Evolutionary conservation across 2,797 vertebrate species (phyloP), one percentile per base, ranked within the genome.

Genomic region (Eospalax fontanierii): DNA sequence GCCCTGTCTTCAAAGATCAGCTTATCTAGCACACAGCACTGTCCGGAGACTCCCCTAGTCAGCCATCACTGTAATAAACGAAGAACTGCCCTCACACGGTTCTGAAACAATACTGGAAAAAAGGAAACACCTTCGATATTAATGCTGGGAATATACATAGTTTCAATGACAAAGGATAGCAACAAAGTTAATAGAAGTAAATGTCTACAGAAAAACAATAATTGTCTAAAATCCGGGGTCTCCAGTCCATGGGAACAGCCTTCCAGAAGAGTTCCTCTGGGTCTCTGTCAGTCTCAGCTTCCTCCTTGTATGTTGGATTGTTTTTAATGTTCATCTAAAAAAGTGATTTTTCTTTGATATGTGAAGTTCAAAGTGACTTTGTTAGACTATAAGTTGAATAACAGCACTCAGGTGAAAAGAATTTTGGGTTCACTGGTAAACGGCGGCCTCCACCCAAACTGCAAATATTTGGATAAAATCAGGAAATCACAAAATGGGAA

Each of bases 401-500:
- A 94, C 61, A 91, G 75, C 81, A 46, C 15, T 26, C 63, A 87
- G 91, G 74, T 86, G 68, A 91, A 94, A 96, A 96, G 82, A 90
- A 94, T 78, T 91, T 85, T 86, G 85, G 43, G 91, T 40, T 93
- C 68, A 43, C 61, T 87, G 26, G 81, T 94, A 73, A 80, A 46
- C 57, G 73, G 28, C 71, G 40, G 63, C 73, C 71, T 30, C 95
- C 95, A 94, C 74, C 80, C 95, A 95, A 94, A 94, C 21, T 65
- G 66, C 68, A 97, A 97, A 97, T 96, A 96, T 97, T 94, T 95
- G 95, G n/a, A 35, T 70, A 90, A 97, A 95, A 89, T 95, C 94
- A 96, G 95, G 95, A 95, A 97, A 91, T 89, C 59, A 68, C 87
- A 79, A 95, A 86, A 87, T 26, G 38, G 65, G 86, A 85, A 93